A percentile compares a stretch with the other conserved stretches of the same genome.
Conservation (phyloP, 2,797 vertebrate genomes). For the Gallinago stenura region DNA sequence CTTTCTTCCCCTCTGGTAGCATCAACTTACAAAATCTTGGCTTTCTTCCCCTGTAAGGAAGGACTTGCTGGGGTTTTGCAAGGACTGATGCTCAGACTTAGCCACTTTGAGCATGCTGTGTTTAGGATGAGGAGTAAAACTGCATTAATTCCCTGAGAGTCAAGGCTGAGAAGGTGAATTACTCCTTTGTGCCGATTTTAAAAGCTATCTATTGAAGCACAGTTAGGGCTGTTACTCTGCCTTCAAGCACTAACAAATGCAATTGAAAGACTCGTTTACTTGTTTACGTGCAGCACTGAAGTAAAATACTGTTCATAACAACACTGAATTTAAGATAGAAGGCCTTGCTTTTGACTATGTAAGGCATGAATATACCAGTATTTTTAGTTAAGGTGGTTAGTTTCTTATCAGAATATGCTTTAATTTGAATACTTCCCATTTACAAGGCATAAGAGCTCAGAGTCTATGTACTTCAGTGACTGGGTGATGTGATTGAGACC, state of each 20-base stretch:
- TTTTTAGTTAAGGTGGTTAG: neutral
- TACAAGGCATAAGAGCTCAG: neutral
- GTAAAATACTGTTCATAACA: neutral
- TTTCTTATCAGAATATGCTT: neutral
- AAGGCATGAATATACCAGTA: neutral
- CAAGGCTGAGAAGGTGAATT: neutral
- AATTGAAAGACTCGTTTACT: neutral
- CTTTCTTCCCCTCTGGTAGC: neutral
- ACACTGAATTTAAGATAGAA: neutral
- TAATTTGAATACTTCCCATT: neutral
- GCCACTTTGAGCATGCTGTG: neutral
- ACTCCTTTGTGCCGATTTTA: neutral
- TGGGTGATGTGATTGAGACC: neutral
- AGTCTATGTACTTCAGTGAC: neutral
- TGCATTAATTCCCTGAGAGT: neutral
- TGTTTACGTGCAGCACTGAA: accelerated
- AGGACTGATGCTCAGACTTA: neutral
- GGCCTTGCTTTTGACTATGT: neutral
- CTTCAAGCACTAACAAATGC: neutral
- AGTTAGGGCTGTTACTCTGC: neutral
- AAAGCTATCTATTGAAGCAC: neutral
- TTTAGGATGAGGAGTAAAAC: neutral
- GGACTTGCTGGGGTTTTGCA: neutral
- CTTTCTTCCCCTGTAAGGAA: neutral
- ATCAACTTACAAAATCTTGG: neutral